Evolutionary conservation across 2,888 invertebrate genomes (phyloP).

Genomic region (Andrena flavipes): DNA sequence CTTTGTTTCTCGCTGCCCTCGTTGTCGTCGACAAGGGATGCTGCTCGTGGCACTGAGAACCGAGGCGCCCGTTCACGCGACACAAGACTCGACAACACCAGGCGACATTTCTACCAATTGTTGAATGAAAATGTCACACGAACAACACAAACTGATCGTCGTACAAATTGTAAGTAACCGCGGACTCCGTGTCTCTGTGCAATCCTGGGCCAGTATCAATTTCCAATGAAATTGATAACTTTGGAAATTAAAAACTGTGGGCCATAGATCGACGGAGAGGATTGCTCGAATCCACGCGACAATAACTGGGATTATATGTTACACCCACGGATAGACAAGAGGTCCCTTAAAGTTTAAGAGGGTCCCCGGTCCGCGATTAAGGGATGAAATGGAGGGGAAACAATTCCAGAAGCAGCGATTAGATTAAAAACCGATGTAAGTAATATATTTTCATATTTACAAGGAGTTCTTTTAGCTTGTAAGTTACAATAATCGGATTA

Average conservation of each 20-base stretch:
- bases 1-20: neutral
- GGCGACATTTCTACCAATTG: too few relatives aligned
- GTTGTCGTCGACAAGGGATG: neutral
- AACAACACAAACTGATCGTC: too few relatives aligned
- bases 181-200: too few relatives aligned
- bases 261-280: too few relatives aligned
- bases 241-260: too few relatives aligned
- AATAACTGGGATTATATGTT: neutral
- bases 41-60: neutral
- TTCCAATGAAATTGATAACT: too few relatives aligned
- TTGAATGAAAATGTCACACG: too few relatives aligned
- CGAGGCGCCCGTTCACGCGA: neutral
- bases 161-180: too few relatives aligned
- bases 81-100: too few relatives aligned
- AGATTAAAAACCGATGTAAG: constrained; percentile 74
- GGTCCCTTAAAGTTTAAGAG: neutral
- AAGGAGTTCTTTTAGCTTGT: constrained; percentile 66
- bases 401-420: constrained; percentile 58
- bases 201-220: too few relatives aligned
- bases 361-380: neutral
- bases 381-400: constrained; percentile 38
- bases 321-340: too few relatives aligned
- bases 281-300: neutral
- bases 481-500: constrained; percentile 67
- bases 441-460: constrained; percentile 76